These are phyloP conservation scores for Mycetomoellerius zeteki DNA, from an alignment of 1,140 invertebrate genomes.

Conservation along the genomic window DNA sequence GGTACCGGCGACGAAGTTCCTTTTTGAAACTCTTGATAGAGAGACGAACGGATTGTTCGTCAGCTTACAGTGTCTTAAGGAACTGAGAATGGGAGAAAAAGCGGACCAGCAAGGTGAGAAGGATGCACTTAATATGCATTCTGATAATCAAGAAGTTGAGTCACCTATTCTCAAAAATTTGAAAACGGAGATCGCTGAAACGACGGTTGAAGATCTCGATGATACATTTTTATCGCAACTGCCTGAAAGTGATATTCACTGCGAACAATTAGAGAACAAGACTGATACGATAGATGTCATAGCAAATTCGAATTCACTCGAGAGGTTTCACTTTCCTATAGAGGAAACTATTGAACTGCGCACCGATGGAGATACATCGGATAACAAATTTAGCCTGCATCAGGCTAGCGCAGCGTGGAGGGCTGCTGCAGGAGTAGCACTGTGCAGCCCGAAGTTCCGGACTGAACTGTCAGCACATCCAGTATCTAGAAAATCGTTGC, in stretches of 20 bases:
- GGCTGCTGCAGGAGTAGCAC: conserved; percentile 87
- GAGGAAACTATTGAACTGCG: background rate
- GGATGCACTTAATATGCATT: background rate
- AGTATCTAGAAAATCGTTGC: conserved; percentile 72
- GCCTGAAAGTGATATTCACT: background rate
- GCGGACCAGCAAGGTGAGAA: conserved; percentile 9
- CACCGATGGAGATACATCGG: background rate
- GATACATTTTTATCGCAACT: background rate
- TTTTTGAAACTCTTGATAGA: conserved; percentile 87
- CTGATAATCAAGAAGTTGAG: conserved; percentile 24
- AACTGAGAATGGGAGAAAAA: background rate
- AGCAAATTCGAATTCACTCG: background rate
- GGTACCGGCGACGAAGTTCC: conserved; percentile 85
- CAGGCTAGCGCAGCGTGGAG: conserved; percentile 87
- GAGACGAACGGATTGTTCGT: conserved; percentile 84
- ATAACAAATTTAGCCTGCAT: conserved; percentile 77
- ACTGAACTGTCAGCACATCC: conserved; percentile 82
- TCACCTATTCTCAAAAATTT: background rate
- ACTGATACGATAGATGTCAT: conserved; percentile 37
- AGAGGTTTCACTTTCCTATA: conserved; percentile 14
- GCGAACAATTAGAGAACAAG: conserved; percentile 43
- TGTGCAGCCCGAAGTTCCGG: conserved; percentile 88
- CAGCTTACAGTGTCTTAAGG: conserved; percentile 64
- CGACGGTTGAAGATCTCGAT: background rate
- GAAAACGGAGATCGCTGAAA: background rate